phyloP scores from a whole-genome alignment of 1,140 invertebrate species.

The Drosophila ironensis region DNA sequence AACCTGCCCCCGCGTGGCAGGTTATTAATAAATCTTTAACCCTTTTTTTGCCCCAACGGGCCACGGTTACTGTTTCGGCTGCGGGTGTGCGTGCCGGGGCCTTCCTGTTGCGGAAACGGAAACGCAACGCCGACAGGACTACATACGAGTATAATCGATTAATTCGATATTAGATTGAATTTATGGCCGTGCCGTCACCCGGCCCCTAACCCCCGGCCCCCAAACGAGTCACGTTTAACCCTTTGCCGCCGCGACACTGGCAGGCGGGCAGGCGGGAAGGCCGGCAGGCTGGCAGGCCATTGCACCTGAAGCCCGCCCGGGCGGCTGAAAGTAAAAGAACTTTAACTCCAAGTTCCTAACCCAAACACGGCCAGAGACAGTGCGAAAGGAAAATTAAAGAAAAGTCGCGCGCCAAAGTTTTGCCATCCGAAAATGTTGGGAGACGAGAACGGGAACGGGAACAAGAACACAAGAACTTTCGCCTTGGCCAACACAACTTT shows the following conservation, averaged over 20 bases:
- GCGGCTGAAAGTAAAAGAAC: constrained; percentile 24
- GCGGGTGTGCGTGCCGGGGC: constrained; percentile 48
- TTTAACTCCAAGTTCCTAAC: constrained; percentile 28
- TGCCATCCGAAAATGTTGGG: constrained; percentile 29
- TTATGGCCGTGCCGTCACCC: constrained; percentile 49
- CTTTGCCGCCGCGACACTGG: not conserved
- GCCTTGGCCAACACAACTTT: constrained; percentile 47
- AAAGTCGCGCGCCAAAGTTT: constrained; percentile 44
- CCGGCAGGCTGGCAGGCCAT: constrained; percentile 4
- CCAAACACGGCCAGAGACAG: constrained; percentile 31
- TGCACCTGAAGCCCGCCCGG: constrained; percentile 22
- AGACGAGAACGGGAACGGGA: constrained; percentile 9
- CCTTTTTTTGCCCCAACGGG: constrained; percentile 52
- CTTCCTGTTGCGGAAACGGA: constrained; percentile 80
- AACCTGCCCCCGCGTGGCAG: constrained; percentile 7
- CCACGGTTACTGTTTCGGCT: constrained; percentile 2
- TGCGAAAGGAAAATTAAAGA: constrained; percentile 42
- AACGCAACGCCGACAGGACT: constrained; percentile 79
- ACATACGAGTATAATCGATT: constrained; percentile 78
- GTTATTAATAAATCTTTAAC: constrained; percentile 82
- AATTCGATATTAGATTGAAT: constrained; percentile 82
- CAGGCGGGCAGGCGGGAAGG: constrained; percentile 40
- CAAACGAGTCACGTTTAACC: not conserved
- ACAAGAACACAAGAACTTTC: constrained; percentile 24
- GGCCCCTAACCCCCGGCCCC: not conserved